phyloP scores from a whole-genome alignment of 2,888 invertebrate species.

The Agonopterix heracliana region DNA sequence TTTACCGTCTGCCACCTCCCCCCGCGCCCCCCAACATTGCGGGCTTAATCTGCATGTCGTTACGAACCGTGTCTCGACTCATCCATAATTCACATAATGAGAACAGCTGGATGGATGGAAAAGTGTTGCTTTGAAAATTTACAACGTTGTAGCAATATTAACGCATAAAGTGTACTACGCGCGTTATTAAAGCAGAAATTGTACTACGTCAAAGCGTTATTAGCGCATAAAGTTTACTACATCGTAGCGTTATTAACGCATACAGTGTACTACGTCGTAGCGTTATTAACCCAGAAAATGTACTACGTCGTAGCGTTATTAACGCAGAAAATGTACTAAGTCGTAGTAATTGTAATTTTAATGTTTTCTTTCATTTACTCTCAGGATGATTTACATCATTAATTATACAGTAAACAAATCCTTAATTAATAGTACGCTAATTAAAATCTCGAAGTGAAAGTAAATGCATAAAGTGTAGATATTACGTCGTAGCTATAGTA shows the following conservation, averaged over 20 bases:
- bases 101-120: slow-evolving; percentile 36
- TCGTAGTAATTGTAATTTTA: too few species aligned
- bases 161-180: neutral
- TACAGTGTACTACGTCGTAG: neutral
- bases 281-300: neutral
- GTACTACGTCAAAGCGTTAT: neutral
- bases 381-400: too few species aligned
- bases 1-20: slow-evolving; percentile 19
- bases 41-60: slow-evolving; percentile 68
- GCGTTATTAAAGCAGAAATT: neutral
- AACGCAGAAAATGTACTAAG: neutral
- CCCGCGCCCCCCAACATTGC: slow-evolving; percentile 35
- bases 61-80: slow-evolving; percentile 57
- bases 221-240: neutral
- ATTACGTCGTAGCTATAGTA: too few species aligned
- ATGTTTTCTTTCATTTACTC: too few species aligned
- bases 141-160: neutral
- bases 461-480: too few species aligned
- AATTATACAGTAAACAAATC: too few species aligned
- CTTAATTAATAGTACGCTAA: too few species aligned
- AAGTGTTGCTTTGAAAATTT: neutral
- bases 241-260: neutral
- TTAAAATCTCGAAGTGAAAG: too few species aligned
- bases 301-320: neutral
- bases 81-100: slow-evolving; percentile 72